A percentile compares a stretch with the other conserved stretches of the same genome.
phyloP scores from a whole-genome alignment of 2,797 vertebrate species.

The Chloroceryle inda region DNA sequence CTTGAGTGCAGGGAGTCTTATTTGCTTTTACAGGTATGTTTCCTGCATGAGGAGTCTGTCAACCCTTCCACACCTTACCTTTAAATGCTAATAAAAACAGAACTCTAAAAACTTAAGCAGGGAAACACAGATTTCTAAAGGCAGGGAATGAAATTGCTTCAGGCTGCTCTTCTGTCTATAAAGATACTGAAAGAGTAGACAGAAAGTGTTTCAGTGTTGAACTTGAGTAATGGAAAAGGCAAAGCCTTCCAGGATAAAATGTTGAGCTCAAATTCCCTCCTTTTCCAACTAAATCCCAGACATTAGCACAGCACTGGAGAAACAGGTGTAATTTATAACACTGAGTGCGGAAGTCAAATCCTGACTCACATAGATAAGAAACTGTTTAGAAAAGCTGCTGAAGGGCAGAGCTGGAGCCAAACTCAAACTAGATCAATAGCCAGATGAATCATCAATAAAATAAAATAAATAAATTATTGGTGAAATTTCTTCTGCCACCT shows the following conservation, averaged over 20 bases:
- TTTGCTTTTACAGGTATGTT: background rate
- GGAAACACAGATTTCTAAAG: background rate
- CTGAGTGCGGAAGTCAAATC: background rate
- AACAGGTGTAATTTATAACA: constrained; percentile 12
- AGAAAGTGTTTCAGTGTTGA: background rate
- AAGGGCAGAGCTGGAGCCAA: constrained; percentile 21
- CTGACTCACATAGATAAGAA: background rate
- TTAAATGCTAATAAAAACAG: background rate
- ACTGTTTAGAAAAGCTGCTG: constrained; percentile 13
- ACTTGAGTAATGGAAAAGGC: background rate
- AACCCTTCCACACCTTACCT: background rate
- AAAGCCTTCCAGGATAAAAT: background rate
- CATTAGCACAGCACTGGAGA: background rate
- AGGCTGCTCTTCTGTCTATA: background rate
- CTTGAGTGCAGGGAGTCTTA: background rate
- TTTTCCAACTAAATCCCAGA: constrained; percentile 3
- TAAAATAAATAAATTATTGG: constrained; percentile 11
- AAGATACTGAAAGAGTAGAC: background rate
- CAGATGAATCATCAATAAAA: background rate
- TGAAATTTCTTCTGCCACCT: background rate
- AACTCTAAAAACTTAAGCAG: background rate
- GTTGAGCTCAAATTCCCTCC: background rate
- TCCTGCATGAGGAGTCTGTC: background rate
- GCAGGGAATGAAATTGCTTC: background rate
- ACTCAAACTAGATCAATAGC: constrained; percentile 19